Conservation (phyloP, 2,113 vertebrate species). For the Gallinago paraguaiae region DNA sequence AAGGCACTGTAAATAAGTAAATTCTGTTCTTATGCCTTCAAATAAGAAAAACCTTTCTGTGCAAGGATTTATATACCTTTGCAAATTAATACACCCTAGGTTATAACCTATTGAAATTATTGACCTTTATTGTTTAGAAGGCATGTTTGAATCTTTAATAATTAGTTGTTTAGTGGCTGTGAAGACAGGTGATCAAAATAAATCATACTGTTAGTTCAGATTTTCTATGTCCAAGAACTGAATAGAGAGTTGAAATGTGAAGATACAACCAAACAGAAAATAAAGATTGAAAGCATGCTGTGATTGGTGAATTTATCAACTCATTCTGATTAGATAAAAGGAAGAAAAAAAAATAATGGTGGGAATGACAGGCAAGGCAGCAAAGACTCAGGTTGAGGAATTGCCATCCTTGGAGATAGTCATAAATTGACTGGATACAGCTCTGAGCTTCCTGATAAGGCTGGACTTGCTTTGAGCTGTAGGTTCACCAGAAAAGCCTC, state of each 20-base stretch:
- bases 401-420: not conserved
- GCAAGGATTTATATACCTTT: not conserved
- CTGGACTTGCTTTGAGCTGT: not conserved
- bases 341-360: not conserved
- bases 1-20: not conserved
- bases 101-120: not conserved
- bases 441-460: not conserved
- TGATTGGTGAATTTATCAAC: not conserved
- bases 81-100: not conserved
- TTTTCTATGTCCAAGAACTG: not conserved
- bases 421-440: not conserved
- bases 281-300: not conserved
- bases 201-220: not conserved
- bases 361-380: not conserved
- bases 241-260: not conserved
- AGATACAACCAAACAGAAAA: not conserved
- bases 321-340: not conserved
- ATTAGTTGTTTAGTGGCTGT: not conserved
- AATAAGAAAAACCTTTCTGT: not conserved
- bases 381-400: not conserved
- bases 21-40: not conserved
- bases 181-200: not conserved
- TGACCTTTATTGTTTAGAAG: not conserved
- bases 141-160: not conserved
- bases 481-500: not conserved